Conservation (phyloP, 2,797 vertebrate species). For the Tapirus indicus region DNA sequence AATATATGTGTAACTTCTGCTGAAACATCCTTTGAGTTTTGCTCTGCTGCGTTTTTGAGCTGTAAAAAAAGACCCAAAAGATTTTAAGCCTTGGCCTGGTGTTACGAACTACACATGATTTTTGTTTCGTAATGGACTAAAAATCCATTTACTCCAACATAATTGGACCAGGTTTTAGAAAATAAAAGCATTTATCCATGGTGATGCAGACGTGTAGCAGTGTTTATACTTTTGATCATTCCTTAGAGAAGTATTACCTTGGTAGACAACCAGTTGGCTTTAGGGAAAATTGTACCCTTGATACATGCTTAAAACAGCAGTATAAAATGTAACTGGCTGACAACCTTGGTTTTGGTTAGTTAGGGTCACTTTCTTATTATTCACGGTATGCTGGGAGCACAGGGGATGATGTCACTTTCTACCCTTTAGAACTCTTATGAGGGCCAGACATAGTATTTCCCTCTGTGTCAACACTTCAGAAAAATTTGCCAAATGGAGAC, state of each 20-base stretch:
- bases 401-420: conserved; percentile 70
- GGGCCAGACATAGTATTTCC: conserved; percentile 78
- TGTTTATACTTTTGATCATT: conserved; percentile 77
- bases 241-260: conserved; percentile 69
- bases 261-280: conserved; percentile 74
- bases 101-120: conserved; percentile 63
- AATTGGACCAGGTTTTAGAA: conserved; percentile 76
- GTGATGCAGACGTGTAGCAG: conserved; percentile 69
- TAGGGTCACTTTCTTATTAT: conserved; percentile 73
- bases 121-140: conserved; percentile 70
- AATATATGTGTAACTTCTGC: conserved; percentile 36
- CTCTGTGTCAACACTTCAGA: conserved; percentile 75
- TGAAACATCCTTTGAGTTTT: conserved; percentile 49
- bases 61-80: conserved; percentile 53
- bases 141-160: conserved; percentile 69
- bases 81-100: conserved; percentile 65
- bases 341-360: conserved; percentile 68
- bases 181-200: conserved; percentile 75
- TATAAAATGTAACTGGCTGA: conserved; percentile 73
- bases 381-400: neutral
- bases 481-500: conserved; percentile 72
- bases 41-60: conserved; percentile 25
- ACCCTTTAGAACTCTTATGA: conserved; percentile 50
- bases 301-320: conserved; percentile 53
- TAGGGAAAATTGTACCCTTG: conserved; percentile 61